phyloP scores from a whole-genome alignment of 2,113 vertebrate species.

The Pungitius pungitius region DNA sequence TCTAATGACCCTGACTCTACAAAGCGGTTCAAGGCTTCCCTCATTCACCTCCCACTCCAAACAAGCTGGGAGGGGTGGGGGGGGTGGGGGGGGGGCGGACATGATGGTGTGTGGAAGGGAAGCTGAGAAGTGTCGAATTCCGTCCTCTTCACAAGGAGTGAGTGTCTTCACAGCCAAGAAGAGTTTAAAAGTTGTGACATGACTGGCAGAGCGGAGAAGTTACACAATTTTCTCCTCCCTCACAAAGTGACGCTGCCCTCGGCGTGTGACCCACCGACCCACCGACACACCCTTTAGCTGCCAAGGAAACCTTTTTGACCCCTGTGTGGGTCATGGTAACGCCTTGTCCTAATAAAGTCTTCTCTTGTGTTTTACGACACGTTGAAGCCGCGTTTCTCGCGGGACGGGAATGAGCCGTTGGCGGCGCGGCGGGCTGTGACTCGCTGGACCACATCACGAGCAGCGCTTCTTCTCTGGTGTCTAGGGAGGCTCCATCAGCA shows the following conservation, averaged over 20 bases:
- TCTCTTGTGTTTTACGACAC: neutral
- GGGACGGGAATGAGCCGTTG: constrained; percentile 12
- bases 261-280: no score
- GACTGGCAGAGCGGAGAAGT: neutral
- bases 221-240: no score
- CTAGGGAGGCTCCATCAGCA: neutral
- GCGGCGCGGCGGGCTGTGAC: neutral
- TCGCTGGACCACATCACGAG: neutral
- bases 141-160: neutral
- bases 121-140: neutral
- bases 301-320: no score
- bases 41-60: constrained; percentile 7
- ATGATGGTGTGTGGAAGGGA: neutral
- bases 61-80: neutral
- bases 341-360: neutral
- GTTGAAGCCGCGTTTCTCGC: constrained; percentile 13
- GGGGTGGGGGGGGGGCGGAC: no score
- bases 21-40: constrained; percentile 14
- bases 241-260: no score
- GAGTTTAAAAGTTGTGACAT: neutral
- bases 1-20: neutral
- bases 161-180: neutral
- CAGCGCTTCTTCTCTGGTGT: neutral
- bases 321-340: no score
- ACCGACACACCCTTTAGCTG: no score